These are phyloP conservation scores for Tonatia bakeri DNA, from an alignment of 2,113 vertebrate species.

Conservation along the genomic window DNA sequence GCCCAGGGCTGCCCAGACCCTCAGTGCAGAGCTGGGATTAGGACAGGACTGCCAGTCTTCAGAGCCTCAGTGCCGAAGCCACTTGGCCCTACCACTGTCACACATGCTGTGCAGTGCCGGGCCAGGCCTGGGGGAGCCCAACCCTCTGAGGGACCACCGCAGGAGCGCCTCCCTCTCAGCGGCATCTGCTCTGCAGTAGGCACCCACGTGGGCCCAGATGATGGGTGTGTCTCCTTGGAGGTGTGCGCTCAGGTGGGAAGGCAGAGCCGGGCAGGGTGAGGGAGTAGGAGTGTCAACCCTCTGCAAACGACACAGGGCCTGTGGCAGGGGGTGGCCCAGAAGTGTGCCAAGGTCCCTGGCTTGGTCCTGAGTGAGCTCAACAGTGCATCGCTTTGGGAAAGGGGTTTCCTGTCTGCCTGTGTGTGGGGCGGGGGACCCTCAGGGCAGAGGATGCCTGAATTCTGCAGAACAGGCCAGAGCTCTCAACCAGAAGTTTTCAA, in stretches of 20 bases:
- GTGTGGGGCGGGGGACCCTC: too few species aligned
- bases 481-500: not conserved
- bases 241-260: not conserved
- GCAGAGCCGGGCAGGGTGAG: not conserved
- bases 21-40: not conserved
- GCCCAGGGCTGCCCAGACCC: not conserved
- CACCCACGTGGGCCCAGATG: not conserved
- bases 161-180: not conserved
- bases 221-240: slow-evolving; percentile 4
- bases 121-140: not conserved
- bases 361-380: not conserved
- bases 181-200: not conserved
- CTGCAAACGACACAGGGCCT: not conserved
- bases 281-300: not conserved
- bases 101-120: fast-evolving
- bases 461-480: not conserved
- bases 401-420: not conserved
- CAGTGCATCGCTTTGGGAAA: fast-evolving
- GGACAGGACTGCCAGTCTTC: not conserved
- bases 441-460: not conserved
- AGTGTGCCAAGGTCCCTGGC: not conserved
- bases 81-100: not conserved
- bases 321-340: not conserved
- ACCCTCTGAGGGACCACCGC: not conserved
- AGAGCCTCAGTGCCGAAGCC: not conserved